Percentiles rank a stretch among this genome's conserved stretches.
Conservation (phyloP, 2,113 vertebrate genomes). For the Passer domesticus region DNA sequence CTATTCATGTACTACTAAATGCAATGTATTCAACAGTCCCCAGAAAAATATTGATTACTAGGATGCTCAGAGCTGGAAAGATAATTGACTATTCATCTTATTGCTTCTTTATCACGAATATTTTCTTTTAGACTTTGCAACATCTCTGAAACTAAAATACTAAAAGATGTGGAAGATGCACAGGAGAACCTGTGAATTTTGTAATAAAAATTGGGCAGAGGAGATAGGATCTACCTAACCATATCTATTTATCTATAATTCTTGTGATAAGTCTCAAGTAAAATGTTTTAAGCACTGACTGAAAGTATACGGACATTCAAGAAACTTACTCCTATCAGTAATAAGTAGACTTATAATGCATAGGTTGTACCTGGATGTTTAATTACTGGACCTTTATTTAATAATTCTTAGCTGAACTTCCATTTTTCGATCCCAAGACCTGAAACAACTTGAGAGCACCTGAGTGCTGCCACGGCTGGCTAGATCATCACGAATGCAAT, state of each 20-base stretch:
- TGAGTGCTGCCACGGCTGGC: neutral
- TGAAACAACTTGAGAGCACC: neutral
- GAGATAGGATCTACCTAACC: neutral
- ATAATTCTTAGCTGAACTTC: neutral
- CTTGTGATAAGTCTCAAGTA: neutral
- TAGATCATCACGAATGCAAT: neutral
- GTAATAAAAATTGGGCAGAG: neutral
- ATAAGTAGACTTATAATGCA: neutral
- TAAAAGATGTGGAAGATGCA: neutral
- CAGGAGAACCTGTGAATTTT: neutral
- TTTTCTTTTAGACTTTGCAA: neutral
- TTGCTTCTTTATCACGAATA: neutral
- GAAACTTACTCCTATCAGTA: neutral
- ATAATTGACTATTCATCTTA: neutral
- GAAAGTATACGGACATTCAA: neutral
- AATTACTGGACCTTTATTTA: neutral
- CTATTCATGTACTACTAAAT: neutral
- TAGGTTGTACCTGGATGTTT: neutral
- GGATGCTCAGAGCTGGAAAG: neutral
- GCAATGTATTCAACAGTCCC: neutral
- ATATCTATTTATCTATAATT: neutral
- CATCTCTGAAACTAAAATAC: neutral
- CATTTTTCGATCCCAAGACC: neutral
- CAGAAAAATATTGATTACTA: neutral
- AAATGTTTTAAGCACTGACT: neutral